These are phyloP conservation scores for Lipotes vexillifer DNA, from an alignment of 2,113 vertebrate species.

Conservation along the genomic window DNA sequence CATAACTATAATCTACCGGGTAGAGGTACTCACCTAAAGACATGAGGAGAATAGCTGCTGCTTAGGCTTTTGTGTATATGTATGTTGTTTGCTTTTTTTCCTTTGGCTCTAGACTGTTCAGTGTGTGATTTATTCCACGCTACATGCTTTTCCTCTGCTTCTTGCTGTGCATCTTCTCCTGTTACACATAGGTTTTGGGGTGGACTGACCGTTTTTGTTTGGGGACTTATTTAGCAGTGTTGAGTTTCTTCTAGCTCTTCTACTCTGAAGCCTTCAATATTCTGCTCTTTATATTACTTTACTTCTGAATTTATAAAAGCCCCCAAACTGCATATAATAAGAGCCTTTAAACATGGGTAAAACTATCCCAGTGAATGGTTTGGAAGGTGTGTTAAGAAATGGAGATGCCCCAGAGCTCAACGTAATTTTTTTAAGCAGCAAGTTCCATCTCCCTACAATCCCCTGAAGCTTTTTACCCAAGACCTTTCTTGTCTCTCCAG, in stretches of 20 bases:
- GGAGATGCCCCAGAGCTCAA: conserved; percentile 75
- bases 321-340: conserved; percentile 61
- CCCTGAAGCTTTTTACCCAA: conserved; percentile 77
- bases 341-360: conserved; percentile 73
- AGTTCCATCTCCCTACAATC: conserved; percentile 77
- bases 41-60: conserved; percentile 58
- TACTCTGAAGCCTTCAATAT: conserved; percentile 59
- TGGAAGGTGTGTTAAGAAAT: conserved; percentile 76
- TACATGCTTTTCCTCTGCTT: conserved; percentile 74
- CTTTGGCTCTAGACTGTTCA: conserved; percentile 70
- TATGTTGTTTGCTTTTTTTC: conserved; percentile 64
- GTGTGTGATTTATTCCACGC: conserved; percentile 69
- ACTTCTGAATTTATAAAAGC: conserved; percentile 71
- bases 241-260: conserved; percentile 74
- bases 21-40: conserved; percentile 38
- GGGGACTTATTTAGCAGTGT: conserved; percentile 57
- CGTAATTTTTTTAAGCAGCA: conserved; percentile 81
- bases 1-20: conserved; percentile 33
- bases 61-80: conserved; percentile 67
- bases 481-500: conserved; percentile 79
- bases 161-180: conserved; percentile 77
- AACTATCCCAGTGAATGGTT: conserved; percentile 74
- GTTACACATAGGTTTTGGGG: conserved; percentile 64
- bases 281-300: conserved; percentile 70
- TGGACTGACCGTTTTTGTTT: conserved; percentile 36